These are phyloP conservation scores for Anser cygnoides DNA, from an alignment of 2,113 vertebrate species.

Conservation along the genomic window DNA sequence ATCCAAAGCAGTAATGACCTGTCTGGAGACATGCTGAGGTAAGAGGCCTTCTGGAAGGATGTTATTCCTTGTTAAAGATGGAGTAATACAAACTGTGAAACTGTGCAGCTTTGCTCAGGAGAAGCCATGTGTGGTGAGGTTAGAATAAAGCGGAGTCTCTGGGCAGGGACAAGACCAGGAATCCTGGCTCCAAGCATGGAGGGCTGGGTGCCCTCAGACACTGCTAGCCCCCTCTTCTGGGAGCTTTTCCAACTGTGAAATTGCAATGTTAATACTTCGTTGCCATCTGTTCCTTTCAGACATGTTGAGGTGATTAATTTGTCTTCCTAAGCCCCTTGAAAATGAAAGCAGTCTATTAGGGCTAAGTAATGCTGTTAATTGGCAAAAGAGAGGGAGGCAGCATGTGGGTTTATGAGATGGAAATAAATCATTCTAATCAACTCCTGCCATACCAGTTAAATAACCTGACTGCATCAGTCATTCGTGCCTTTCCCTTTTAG, in stretches of 20 bases:
- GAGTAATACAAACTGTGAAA: background rate
- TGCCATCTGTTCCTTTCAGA: conserved; percentile 64
- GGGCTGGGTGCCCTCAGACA: background rate
- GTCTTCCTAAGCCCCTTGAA: conserved; percentile 54
- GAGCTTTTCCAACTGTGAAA: conserved; percentile 44
- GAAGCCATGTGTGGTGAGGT: background rate
- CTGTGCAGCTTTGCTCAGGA: background rate
- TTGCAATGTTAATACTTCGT: conserved; percentile 22
- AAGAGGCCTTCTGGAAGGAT: background rate
- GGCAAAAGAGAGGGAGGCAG: background rate
- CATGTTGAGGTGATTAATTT: conserved; percentile 57
- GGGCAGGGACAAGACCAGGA: background rate
- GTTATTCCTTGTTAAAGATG: background rate
- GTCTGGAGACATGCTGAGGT: background rate
- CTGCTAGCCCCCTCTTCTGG: background rate
- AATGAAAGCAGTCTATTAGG: conserved; percentile 60
- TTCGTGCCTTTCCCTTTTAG: background rate
- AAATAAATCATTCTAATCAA: conserved; percentile 1
- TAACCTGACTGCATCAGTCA: background rate
- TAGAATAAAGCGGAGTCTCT: background rate
- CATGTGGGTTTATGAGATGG: background rate
- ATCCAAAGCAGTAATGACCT: conserved; percentile 47
- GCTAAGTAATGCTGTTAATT: conserved; percentile 57
- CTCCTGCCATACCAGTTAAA: background rate
- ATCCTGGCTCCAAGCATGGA: background rate